These are phyloP conservation scores for Alsophila aescularia DNA, from an alignment of 2,888 invertebrate species.

Conservation along the genomic window DNA sequence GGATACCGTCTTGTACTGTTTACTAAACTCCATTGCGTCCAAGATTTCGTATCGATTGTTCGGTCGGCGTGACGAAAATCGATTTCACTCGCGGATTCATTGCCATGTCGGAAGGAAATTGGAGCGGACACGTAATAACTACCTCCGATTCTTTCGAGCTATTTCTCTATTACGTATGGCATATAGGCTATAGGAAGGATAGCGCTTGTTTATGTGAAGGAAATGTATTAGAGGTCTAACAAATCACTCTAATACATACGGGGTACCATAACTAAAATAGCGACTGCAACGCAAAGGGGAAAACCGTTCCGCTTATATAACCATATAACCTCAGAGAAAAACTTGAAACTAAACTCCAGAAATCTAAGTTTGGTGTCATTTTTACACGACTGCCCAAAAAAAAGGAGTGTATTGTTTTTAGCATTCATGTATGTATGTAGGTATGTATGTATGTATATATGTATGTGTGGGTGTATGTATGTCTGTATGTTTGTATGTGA, in stretches of 20 bases:
- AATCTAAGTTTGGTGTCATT: too few relatives aligned
- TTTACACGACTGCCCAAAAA: too few relatives aligned
- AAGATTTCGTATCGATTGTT: constrained; percentile 26
- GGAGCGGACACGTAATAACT: constrained; percentile 36
- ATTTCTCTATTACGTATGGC: constrained; percentile 20
- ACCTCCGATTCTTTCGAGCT: constrained; percentile 14
- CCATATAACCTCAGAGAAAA: too few relatives aligned
- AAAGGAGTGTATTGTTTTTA: too few relatives aligned
- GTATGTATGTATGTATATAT: too few relatives aligned
- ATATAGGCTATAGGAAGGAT: constrained; percentile 12
- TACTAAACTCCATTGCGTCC: constrained; percentile 4
- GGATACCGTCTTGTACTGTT: constrained; percentile 16
- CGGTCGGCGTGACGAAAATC: constrained; percentile 35
- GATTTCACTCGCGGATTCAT: constrained; percentile 46
- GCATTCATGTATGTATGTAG: too few relatives aligned
- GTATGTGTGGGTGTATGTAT: too few relatives aligned
- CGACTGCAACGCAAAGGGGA: too few relatives aligned
- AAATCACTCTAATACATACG: not conserved
- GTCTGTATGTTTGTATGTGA: too few relatives aligned
- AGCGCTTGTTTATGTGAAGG: constrained; percentile 2
- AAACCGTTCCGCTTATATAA: too few relatives aligned
- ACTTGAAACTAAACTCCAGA: too few relatives aligned
- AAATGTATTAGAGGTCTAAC: constrained; percentile 1
- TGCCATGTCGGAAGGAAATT: constrained; percentile 43
- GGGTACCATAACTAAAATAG: too few relatives aligned